These are phyloP conservation scores for Hippocampus comes DNA, from an alignment of 2,113 vertebrate species.

Conservation along the genomic window DNA sequence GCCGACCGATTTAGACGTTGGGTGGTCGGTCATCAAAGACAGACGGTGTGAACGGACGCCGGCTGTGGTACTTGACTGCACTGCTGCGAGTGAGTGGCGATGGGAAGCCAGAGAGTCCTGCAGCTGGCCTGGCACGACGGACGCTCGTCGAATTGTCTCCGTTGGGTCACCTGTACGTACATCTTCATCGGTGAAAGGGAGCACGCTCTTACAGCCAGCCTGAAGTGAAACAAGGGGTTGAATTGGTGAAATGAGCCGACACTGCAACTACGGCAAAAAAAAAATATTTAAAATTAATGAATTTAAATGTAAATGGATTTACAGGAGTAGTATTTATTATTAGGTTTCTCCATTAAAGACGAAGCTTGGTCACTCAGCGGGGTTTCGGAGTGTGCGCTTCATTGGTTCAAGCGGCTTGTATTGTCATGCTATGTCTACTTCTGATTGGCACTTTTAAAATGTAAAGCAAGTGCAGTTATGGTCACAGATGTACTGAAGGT, in stretches of 20 bases:
- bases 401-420: no score
- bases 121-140: conserved; percentile 79
- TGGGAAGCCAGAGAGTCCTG: conserved; percentile 50
- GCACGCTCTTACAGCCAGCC: conserved; percentile 61
- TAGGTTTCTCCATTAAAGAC: no score
- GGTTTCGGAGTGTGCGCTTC: no score
- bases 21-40: conserved; percentile 78
- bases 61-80: conserved; percentile 41
- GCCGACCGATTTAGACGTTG: conserved; percentile 29
- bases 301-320: no score
- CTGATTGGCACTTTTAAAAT: not conserved
- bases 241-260: not conserved
- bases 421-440: not conserved
- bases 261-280: not conserved
- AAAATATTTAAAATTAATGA: no score
- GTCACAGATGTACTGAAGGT: not conserved
- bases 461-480: not conserved
- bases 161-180: conserved; percentile 81
- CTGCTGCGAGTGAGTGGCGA: conserved; percentile 73
- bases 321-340: no score
- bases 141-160: conserved; percentile 85
- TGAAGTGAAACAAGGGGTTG: conserved; percentile 32
- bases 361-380: no score
- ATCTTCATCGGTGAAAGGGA: conserved; percentile 83
- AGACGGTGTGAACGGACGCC: conserved; percentile 43